phyloP scores from a whole-genome alignment of 2,113 vertebrate genomes.

The Varanus komodoensis region DNA sequence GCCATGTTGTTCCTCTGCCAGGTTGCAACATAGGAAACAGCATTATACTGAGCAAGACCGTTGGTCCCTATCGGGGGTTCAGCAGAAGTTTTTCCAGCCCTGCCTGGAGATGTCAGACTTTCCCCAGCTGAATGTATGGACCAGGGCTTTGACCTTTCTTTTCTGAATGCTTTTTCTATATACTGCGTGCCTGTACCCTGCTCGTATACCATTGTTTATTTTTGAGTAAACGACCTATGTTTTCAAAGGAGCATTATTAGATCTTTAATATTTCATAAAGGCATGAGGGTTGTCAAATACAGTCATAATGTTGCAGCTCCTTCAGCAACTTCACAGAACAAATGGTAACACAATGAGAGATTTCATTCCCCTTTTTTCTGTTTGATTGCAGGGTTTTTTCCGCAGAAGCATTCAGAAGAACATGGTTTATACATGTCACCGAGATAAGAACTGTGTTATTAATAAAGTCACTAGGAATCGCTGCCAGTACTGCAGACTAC shows the following conservation, averaged over 20 bases:
- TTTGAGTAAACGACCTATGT: conserved; percentile 68
- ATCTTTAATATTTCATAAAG: conserved; percentile 59
- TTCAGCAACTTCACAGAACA: conserved; percentile 55
- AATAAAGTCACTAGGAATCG: conserved; percentile 98
- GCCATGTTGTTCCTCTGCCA: not conserved
- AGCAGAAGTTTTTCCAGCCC: no score
- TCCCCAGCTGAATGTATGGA: not conserved
- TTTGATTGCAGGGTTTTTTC: conserved; percentile 91
- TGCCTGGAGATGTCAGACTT: no score
- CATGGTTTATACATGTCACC: conserved; percentile 97
- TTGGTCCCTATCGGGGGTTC: no score
- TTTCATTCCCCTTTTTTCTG: conserved; percentile 61
- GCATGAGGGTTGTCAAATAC: conserved; percentile 58
- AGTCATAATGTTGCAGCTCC: conserved; percentile 44
- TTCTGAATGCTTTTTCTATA: conserved; percentile 55
- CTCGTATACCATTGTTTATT: conserved; percentile 42
- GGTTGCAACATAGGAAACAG: not conserved
- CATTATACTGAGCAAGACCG: no score
- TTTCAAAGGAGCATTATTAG: conserved; percentile 54
- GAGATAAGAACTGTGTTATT: conserved; percentile 96
- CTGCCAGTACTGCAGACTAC: conserved; percentile 95
- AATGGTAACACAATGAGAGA: conserved; percentile 29
- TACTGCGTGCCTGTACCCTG: conserved; percentile 60
- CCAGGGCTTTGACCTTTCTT: conserved; percentile 45
- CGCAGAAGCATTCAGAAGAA: conserved; percentile 97